Percentiles rank a stretch among this genome's conserved stretches.
Conservation (phyloP, 2,888 invertebrate genomes). For the Litoditis marina region DNA sequence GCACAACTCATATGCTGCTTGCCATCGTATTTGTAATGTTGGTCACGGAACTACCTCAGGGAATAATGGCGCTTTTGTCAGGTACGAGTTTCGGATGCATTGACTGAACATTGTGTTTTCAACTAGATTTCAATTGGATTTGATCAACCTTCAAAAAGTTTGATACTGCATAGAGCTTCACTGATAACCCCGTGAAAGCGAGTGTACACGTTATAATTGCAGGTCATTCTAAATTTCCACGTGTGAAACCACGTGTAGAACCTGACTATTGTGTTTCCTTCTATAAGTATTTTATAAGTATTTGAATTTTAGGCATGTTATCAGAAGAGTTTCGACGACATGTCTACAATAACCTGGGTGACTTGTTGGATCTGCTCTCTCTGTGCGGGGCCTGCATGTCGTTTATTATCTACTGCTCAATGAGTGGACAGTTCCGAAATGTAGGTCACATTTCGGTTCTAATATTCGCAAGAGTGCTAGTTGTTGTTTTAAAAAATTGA, state of each 20-base stretch:
- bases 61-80: constrained; percentile 64
- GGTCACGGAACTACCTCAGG: constrained; percentile 66
- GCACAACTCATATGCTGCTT: constrained; percentile 65
- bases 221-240: too few species aligned
- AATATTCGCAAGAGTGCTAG: not conserved
- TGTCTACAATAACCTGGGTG: constrained; percentile 65
- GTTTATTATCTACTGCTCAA: constrained; percentile 66
- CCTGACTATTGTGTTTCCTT: too few species aligned
- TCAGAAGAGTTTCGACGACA: constrained; percentile 60
- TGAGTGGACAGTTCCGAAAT: constrained; percentile 65
- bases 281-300: too few species aligned
- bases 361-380: constrained; percentile 64
- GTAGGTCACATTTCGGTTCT: constrained; percentile 34
- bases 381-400: constrained; percentile 65
- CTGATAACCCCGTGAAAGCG: too few species aligned
- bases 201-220: too few species aligned
- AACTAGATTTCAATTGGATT: constrained; percentile 3
- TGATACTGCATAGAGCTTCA: too few species aligned
- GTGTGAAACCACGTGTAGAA: too few species aligned
- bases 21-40: constrained; percentile 65
- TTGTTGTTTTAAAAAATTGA: not conserved
- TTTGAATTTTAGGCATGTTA: constrained; percentile 25
- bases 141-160: too few species aligned
- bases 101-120: not conserved
- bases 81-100: constrained; percentile 48